Evolutionary conservation across 2,113 vertebrate genomes (phyloP).

Genomic region (Ctenodactylus gundi): DNA sequence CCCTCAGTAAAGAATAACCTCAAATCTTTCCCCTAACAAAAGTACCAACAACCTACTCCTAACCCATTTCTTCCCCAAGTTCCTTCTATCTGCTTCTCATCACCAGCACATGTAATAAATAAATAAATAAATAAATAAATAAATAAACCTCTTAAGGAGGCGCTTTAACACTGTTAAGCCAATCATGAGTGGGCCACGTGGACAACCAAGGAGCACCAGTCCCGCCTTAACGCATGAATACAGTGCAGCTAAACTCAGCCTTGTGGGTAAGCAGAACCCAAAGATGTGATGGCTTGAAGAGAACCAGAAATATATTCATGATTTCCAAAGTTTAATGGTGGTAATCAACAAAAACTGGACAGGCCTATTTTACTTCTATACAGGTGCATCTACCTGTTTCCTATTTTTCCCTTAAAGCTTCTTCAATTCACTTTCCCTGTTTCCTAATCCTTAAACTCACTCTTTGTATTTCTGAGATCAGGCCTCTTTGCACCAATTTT

Average conservation of each 20-base stretch:
- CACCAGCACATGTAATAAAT: too few relatives aligned
- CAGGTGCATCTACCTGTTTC: not conserved
- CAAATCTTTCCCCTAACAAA: not conserved
- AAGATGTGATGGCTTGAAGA: not conserved
- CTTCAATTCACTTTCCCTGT: not conserved
- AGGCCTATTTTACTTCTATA: not conserved
- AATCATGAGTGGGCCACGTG: accelerated
- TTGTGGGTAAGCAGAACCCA: not conserved
- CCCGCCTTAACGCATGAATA: accelerated
- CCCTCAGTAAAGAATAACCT: not conserved
- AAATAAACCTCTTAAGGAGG: too few relatives aligned
- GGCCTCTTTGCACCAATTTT: not conserved
- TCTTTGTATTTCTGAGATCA: not conserved
- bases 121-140: too few relatives aligned
- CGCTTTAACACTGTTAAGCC: too few relatives aligned
- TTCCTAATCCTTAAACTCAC: not conserved
- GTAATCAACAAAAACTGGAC: not conserved
- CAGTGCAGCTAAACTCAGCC: not conserved
- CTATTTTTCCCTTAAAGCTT: not conserved
- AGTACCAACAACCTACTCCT: not conserved
- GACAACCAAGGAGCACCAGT: not conserved
- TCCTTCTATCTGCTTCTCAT: not conserved
- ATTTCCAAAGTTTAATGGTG: not conserved
- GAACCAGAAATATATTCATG: not conserved
- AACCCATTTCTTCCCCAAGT: not conserved